These are phyloP conservation scores for Megalonaias nervosa DNA, from an alignment of 1,140 invertebrate species.

Conservation along the genomic window DNA sequence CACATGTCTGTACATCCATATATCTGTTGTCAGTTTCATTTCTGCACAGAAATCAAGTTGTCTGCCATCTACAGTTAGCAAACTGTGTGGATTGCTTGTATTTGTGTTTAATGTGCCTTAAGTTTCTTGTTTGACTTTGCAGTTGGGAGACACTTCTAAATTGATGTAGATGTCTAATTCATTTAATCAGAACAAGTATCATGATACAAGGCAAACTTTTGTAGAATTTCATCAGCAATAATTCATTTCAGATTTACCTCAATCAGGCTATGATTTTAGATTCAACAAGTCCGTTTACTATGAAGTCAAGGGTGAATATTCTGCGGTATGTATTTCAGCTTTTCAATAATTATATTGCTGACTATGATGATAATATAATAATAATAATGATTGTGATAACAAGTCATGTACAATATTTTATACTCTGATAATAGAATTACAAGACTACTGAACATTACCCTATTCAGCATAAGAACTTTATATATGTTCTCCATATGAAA, in stretches of 20 bases:
- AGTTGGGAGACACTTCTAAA: background rate
- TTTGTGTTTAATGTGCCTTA: too few relatives aligned
- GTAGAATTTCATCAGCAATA: background rate
- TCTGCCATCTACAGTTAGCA: too few relatives aligned
- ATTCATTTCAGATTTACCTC: slow-evolving; percentile 15
- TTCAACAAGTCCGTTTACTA: slow-evolving; percentile 42
- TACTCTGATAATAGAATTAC: background rate
- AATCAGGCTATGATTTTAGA: slow-evolving; percentile 48
- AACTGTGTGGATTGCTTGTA: too few relatives aligned
- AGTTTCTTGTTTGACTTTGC: too few relatives aligned
- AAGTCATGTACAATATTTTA: background rate
- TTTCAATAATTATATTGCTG: background rate
- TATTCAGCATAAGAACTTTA: background rate
- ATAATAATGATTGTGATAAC: background rate
- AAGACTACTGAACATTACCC: background rate
- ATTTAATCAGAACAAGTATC: background rate
- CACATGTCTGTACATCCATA: too few relatives aligned
- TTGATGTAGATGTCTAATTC: slow-evolving; percentile 6
- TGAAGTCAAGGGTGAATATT: slow-evolving; percentile 42
- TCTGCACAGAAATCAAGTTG: too few relatives aligned
- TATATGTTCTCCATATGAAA: background rate
- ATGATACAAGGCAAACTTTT: background rate
- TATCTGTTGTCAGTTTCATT: too few relatives aligned
- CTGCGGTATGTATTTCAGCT: slow-evolving; percentile 43
- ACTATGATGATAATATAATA: background rate